phyloP scores from a whole-genome alignment of 2,113 vertebrate species.

The Zeus faber region DNA sequence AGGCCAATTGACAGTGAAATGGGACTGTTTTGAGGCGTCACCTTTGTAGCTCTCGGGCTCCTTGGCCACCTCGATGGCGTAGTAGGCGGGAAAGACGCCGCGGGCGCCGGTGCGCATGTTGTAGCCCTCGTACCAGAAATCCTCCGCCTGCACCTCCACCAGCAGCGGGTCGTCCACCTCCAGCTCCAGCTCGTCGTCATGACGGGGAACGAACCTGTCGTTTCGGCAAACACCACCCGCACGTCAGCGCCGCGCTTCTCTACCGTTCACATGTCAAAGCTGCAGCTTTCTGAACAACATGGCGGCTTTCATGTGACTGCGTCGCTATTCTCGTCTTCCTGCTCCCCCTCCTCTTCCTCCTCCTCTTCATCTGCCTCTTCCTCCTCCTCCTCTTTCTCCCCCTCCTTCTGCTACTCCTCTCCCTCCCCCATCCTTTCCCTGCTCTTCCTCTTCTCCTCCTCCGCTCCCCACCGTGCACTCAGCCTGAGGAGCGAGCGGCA shows the following conservation, averaged over 20 bases:
- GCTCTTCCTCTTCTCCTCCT: background rate
- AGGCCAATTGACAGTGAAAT: too few relatives aligned
- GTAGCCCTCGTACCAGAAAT: slow-evolving; percentile 97
- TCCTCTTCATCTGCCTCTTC: too few relatives aligned
- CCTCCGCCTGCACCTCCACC: slow-evolving; percentile 93
- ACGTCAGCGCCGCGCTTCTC: too few relatives aligned
- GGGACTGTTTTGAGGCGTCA: slow-evolving; percentile 38
- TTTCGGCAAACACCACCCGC: too few relatives aligned
- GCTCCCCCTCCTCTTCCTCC: too few relatives aligned
- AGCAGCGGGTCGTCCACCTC: slow-evolving; percentile 94
- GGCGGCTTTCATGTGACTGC: too few relatives aligned
- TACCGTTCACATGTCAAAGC: too few relatives aligned
- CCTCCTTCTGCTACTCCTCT: too few relatives aligned
- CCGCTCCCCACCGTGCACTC: slow-evolving; percentile 3
- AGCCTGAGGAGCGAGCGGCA: slow-evolving; percentile 21
- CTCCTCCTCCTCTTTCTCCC: too few relatives aligned
- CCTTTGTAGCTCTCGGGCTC: slow-evolving; percentile 84
- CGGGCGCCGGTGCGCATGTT: slow-evolving; percentile 92
- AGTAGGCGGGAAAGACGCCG: slow-evolving; percentile 94
- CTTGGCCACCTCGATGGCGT: slow-evolving; percentile 90
- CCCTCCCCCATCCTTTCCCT: too few relatives aligned
- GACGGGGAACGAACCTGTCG: slow-evolving; percentile 91
- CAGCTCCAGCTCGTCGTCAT: slow-evolving; percentile 91
- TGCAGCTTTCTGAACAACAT: too few relatives aligned
- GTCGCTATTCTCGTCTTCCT: too few relatives aligned